Percentiles rank a stretch among this genome's conserved stretches.
Conservation (phyloP, 2,888 invertebrate genomes). For the Hemicrepidius hirtus region DNA sequence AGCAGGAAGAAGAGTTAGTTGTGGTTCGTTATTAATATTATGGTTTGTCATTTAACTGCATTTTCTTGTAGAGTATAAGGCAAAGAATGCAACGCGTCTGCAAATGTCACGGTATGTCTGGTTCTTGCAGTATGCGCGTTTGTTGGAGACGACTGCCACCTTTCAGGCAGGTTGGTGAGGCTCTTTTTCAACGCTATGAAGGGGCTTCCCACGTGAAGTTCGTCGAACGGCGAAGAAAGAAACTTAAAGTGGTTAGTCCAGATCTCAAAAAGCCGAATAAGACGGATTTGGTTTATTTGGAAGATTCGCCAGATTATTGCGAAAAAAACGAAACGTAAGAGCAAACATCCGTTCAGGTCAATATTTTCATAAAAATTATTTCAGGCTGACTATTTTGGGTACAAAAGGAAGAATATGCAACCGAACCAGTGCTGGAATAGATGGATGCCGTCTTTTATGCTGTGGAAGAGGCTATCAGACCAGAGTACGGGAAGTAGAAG, state of each 20-base stretch:
- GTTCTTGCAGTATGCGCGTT: constrained; percentile 91
- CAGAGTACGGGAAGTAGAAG: constrained; percentile 85
- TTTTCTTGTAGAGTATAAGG: constrained; percentile 76
- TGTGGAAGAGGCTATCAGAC: constrained; percentile 94
- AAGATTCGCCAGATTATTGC: constrained; percentile 94
- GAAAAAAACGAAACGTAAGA: constrained; percentile 88
- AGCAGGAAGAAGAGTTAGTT: constrained; percentile 87
- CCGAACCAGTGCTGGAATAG: constrained; percentile 87
- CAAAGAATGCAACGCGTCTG: constrained; percentile 90
- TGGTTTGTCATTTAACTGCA: constrained; percentile 27
- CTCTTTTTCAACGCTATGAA: constrained; percentile 87
- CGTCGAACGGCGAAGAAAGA: constrained; percentile 78
- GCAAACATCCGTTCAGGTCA: constrained; percentile 1
- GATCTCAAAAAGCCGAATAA: constrained; percentile 91
- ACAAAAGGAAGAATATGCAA: constrained; percentile 90
- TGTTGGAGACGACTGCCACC: constrained; percentile 91
- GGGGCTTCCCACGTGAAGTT: constrained; percentile 90
- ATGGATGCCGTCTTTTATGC: constrained; percentile 90
- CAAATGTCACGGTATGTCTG: constrained; percentile 96
- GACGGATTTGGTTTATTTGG: constrained; percentile 92
- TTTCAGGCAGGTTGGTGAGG: constrained; percentile 85
- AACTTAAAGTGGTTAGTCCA: constrained; percentile 82
- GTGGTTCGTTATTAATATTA: constrained; percentile 1
- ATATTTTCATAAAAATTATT: constrained; percentile 52
- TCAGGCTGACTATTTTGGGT: constrained; percentile 86